Evolutionary conservation across 2,113 vertebrate genomes (phyloP), one percentile per base, ranked within the genome.

Genomic region (Puma concolor): DNA sequence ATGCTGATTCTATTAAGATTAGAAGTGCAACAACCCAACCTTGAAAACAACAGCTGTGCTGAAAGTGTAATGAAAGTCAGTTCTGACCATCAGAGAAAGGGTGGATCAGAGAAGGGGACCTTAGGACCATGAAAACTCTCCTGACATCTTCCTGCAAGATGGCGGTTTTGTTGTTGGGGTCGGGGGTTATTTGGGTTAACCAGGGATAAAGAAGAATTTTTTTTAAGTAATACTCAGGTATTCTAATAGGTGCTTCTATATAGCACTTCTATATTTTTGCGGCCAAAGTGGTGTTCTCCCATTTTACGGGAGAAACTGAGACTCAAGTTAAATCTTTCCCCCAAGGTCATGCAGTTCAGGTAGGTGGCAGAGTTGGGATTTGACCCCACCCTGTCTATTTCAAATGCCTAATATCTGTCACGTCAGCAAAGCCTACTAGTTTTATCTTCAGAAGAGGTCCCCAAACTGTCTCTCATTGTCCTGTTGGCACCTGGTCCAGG

Each of bases 1-100:
- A 95, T 92, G 67, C 67, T 89, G 85, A 88, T 97, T 96, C 88
- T 77, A 54, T 94, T 95, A 88, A 93, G 93, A 83, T 97, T 95
- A 97, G 89, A 96, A 25, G 54, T 74, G 9, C 10, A 60, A 2
- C 64, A 87, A 64, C 14, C 36, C 41, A 90, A 38, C 88, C 36
- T 86, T 50, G 92, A 89, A 80, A 88, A 92, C 33, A 87, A 29
- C 44, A 64, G 74, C 83, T 25, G 4, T 79, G 44, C 54, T 38
- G 36, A 76, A 50, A 54, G 60, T 25, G 54, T 54, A 36, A 77
- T 71, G 44, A 83, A 38, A 94, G 91, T 60, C 38, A 69, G 0
- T 21, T 41, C 29, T 7, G 15, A 38, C 36, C 66, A n/a, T 41
- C 38, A 48, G 15, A 64, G 17, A 33, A 25, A 66, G 12, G 7